A percentile compares a stretch with the other conserved stretches of the same genome.
These are phyloP conservation scores for Tyrannus savana DNA, from an alignment of 2,113 vertebrate species.

Conservation along the genomic window DNA sequence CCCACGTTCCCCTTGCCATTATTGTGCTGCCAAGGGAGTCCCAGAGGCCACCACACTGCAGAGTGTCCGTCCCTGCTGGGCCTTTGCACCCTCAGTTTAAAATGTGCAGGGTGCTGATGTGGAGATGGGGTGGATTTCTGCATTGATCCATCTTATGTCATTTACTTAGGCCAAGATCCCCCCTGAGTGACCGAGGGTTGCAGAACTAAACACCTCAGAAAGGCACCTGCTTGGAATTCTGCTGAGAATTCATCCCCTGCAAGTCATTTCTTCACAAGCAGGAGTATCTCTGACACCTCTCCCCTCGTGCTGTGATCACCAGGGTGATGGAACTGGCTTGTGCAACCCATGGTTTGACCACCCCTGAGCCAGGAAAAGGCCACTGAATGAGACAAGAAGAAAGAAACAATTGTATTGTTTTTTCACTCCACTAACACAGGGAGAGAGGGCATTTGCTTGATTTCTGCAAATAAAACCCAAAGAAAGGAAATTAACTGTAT, in stretches of 20 bases:
- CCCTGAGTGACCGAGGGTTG: not conserved
- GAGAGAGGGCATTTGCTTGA: not conserved
- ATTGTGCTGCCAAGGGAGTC: conserved; percentile 26
- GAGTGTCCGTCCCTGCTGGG: not conserved
- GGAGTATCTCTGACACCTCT: not conserved
- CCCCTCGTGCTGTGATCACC: not conserved
- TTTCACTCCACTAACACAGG: not conserved
- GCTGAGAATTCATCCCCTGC: not conserved
- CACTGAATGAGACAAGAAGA: not conserved
- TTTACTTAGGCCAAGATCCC: not conserved
- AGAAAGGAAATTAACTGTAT: not conserved
- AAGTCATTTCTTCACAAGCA: not conserved
- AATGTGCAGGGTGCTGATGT: not conserved
- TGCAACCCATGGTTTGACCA: not conserved
- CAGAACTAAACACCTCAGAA: not conserved
- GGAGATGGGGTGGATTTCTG: not conserved
- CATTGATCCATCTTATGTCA: not conserved
- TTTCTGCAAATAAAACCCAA: not conserved
- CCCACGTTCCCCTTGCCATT: conserved; percentile 1
- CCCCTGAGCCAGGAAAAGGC: not conserved
- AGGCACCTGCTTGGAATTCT: not conserved
- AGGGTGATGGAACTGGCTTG: not conserved
- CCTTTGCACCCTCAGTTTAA: not conserved
- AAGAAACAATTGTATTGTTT: not conserved
- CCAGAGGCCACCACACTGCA: not conserved